phyloP scores from a whole-genome alignment of 2,113 vertebrate genomes.

The Mormyrus iriodes region DNA sequence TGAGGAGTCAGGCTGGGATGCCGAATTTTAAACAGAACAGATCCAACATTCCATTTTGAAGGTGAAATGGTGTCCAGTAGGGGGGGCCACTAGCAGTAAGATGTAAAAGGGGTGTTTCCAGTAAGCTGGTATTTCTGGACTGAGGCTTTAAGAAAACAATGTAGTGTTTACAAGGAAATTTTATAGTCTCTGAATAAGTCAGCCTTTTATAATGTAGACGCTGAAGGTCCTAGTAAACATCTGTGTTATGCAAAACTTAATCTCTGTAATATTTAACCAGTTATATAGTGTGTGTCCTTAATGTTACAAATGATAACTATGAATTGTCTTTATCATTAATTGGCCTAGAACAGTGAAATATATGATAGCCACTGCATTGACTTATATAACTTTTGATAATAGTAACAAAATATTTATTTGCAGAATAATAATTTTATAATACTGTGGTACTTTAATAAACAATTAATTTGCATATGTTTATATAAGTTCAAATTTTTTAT shows the following conservation, averaged over 20 bases:
- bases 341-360: not conserved
- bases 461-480: not conserved
- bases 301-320: not conserved
- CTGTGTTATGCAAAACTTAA: not conserved
- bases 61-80: not conserved
- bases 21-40: slow-evolving; percentile 43
- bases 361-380: not conserved
- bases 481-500: not conserved
- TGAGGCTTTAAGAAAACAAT: not conserved
- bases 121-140: not conserved
- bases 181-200: slow-evolving; percentile 1
- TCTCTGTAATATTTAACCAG: not conserved
- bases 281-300: not conserved
- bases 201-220: not conserved
- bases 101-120: not conserved
- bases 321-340: not conserved
- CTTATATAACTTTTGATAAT: not conserved
- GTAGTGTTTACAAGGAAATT: not conserved
- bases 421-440: slow-evolving; percentile 1
- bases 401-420: not conserved
- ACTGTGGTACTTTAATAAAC: not conserved
- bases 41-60: not conserved
- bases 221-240: not conserved
- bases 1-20: slow-evolving; percentile 62
- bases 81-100: not conserved